These are phyloP conservation scores for Pedionomus torquatus DNA, from an alignment of 2,113 vertebrate species.

Conservation along the genomic window DNA sequence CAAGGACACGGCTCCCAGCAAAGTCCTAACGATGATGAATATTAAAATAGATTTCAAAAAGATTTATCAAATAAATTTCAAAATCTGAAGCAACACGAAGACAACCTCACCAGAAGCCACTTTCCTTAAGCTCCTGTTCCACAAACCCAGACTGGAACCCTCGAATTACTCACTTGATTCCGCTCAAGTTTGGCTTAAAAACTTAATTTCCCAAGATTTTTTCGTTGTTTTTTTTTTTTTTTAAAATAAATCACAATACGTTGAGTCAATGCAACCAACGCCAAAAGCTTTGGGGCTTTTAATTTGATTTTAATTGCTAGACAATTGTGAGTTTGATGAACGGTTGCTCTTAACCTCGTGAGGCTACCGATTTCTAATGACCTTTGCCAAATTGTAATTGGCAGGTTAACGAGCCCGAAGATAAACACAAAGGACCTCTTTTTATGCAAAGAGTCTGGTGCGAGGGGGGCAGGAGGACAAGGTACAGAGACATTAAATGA, in stretches of 20 bases:
- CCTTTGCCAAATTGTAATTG: not conserved
- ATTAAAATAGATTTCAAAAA: not conserved
- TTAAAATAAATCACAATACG: not conserved
- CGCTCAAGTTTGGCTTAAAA: not conserved
- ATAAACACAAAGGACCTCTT: not conserved
- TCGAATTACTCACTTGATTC: not conserved
- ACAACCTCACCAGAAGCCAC: not conserved
- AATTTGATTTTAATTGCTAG: not conserved
- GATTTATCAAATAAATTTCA: too few relatives aligned
- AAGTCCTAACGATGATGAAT: not conserved
- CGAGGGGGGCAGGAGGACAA: not conserved
- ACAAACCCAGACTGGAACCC: not conserved
- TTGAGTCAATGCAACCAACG: not conserved
- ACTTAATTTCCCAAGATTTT: not conserved
- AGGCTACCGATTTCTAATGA: not conserved
- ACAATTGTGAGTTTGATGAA: not conserved
- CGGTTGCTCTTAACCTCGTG: not conserved
- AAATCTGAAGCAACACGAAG: not conserved
- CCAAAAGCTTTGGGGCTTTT: not conserved
- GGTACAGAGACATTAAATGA: not conserved
- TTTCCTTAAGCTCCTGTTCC: not conserved
- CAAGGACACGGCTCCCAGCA: not conserved
- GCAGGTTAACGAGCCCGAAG: not conserved
- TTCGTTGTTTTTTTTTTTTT: not conserved
- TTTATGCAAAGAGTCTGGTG: not conserved